Base-by-base conservation (phyloP, 2,888 invertebrate genomes). In the Ceraclea dissimilis region DNA sequence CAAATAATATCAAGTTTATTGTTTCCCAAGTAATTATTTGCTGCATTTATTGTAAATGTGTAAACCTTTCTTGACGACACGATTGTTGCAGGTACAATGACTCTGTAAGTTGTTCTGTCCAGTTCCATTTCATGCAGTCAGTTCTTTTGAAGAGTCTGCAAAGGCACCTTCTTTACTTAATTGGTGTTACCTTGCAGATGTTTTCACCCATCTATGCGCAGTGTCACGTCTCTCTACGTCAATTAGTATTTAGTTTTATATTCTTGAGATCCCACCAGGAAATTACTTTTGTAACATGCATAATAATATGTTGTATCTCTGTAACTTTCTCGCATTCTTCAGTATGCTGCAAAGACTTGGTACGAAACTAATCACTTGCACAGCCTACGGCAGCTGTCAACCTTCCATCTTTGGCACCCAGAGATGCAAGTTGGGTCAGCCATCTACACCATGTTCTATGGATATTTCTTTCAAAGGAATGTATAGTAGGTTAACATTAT, bases 401-500 rank as follows among this genome's bases (percentile, higher is more conserved):
- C n/a, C 39, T 39, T 39, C 39, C 39, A 39, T 39, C 39, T 39
- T 39, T 39, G 39, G 39, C 39, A 39, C 39, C 39, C 39, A 39
- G 39, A 39, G 39, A 39, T 39, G 39, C 39, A 39, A 39, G 39
- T 39, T 16, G 16, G 39, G 39, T 39, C 39, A 39, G n/a, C 39
- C 39, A 39, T n/a, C 39, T 39, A 39, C 39, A n/a, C 39, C 39
- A 39, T n/a, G n/a, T 39, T n/a, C 39, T 39, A 5, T 16, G 4
- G 39, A 39, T 39, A 16, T 39, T 39, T 39, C 39, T 39, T 39
- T 39, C 39, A 13, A 39, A 39, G 16, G 5, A 39, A 39, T 39
- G 39, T 39, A 2, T n/a, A 4, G 13, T 13, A 8, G 16, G 39
- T 13, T 39, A 13, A 13, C 26, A n/a, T n/a, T 26, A 26, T 26